phyloP scores from a whole-genome alignment of 35 echinoderm and acorn worm genomes.

The Anneissia japonica region DNA sequence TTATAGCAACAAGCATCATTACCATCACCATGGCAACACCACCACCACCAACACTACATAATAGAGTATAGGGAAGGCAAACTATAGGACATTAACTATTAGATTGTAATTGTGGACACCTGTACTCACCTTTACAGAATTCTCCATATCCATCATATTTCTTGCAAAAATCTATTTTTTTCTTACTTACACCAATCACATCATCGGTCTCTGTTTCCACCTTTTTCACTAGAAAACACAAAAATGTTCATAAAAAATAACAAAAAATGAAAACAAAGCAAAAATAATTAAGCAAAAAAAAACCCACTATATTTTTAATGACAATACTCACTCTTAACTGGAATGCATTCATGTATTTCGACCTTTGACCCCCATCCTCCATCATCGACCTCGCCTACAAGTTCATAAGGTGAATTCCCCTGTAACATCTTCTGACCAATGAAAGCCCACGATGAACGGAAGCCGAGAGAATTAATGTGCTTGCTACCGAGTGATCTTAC shows the following conservation, averaged over 20 bases:
- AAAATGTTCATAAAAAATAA: not conserved
- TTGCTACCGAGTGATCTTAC: not conserved
- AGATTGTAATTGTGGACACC: not conserved
- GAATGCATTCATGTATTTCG: not conserved
- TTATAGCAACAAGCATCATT: too few species aligned
- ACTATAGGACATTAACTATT: not conserved
- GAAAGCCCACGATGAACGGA: not conserved
- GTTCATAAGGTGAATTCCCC: not conserved
- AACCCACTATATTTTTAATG: too few species aligned
- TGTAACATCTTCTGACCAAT: not conserved
- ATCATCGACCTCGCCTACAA: not conserved
- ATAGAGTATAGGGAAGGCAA: too few species aligned
- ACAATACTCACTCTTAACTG: not conserved
- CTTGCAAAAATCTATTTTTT: not conserved
- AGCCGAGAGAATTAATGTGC: not conserved
- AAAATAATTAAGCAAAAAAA: too few species aligned
- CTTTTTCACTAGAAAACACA: not conserved
- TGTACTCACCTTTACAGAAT: not conserved
- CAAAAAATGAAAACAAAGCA: too few species aligned
- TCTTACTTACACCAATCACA: not conserved
- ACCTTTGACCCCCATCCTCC: not conserved
- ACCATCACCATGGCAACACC: too few species aligned
- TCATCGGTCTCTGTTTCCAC: not conserved
- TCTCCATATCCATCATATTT: slow-evolving; percentile 15
- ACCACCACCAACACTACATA: too few species aligned